phyloP scores from a whole-genome alignment of 1,140 invertebrate species.

The Colletes gigas region DNA sequence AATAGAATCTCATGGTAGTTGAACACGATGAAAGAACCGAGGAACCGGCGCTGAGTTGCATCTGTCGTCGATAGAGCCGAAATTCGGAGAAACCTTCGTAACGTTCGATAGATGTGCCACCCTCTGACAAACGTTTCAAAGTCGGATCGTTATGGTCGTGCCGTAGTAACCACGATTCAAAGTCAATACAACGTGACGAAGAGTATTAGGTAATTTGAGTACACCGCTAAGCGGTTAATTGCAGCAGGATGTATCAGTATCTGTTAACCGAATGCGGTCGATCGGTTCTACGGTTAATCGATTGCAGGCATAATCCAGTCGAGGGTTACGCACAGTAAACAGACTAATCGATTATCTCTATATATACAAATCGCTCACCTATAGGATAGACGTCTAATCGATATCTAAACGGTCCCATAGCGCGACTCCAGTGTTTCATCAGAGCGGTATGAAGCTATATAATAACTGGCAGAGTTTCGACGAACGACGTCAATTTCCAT shows the following conservation, averaged over 20 bases:
- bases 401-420: slow-evolving; percentile 48
- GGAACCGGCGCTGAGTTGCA: too few species aligned
- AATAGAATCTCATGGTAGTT: too few species aligned
- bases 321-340: slow-evolving; percentile 62
- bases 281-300: slow-evolving; percentile 63
- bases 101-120: neutral
- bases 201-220: slow-evolving; percentile 65
- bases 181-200: slow-evolving; percentile 60
- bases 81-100: too few species aligned
- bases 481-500: too few species aligned
- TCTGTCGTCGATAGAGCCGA: too few species aligned
- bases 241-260: slow-evolving; percentile 63
- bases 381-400: slow-evolving; percentile 48
- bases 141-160: slow-evolving; percentile 14
- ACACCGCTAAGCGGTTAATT: slow-evolving; percentile 66
- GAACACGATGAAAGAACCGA: too few species aligned
- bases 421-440: neutral
- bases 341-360: slow-evolving; percentile 64
- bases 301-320: slow-evolving; percentile 65
- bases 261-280: slow-evolving; percentile 67
- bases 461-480: too few species aligned
- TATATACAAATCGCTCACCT: slow-evolving; percentile 64
- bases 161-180: slow-evolving; percentile 23
- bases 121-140: slow-evolving; percentile 4
- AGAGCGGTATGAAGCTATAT: neutral